These are phyloP conservation scores for Willowsia nigromaculata DNA, from an alignment of 2,888 invertebrate genomes.

Conservation along the genomic window DNA sequence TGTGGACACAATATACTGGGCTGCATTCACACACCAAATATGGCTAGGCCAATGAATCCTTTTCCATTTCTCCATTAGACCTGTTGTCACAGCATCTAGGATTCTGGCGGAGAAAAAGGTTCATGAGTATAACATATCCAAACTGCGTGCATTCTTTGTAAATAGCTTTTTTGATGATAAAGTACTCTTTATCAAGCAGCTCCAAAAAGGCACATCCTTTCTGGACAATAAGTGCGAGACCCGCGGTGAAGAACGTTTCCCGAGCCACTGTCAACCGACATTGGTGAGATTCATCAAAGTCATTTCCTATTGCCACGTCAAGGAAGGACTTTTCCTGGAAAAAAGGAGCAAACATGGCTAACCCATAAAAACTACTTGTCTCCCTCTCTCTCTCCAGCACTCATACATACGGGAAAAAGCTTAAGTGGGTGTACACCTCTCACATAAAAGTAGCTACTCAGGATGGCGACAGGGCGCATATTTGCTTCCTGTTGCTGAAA, in stretches of 20 bases:
- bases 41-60: conserved; percentile 75
- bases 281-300: conserved; percentile 68
- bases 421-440: background rate
- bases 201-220: conserved; percentile 69
- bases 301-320: conserved; percentile 75
- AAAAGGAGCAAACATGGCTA: conserved; percentile 6
- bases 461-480: background rate
- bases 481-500: background rate
- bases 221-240: conserved; percentile 72
- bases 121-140: background rate
- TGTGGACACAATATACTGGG: conserved; percentile 73
- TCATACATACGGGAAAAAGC: background rate
- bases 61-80: conserved; percentile 78
- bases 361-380: too few species aligned
- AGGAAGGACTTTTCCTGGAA: conserved; percentile 78
- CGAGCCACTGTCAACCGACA: conserved; percentile 77
- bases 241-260: conserved; percentile 76
- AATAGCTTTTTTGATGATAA: background rate
- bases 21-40: conserved; percentile 76
- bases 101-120: conserved; percentile 61
- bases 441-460: background rate
- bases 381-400: too few species aligned
- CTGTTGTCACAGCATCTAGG: conserved; percentile 68
- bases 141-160: too few species aligned
- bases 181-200: conserved; percentile 75